Conservation (phyloP, 2,113 vertebrate species). For the Engraulis encrasicolus region DNA sequence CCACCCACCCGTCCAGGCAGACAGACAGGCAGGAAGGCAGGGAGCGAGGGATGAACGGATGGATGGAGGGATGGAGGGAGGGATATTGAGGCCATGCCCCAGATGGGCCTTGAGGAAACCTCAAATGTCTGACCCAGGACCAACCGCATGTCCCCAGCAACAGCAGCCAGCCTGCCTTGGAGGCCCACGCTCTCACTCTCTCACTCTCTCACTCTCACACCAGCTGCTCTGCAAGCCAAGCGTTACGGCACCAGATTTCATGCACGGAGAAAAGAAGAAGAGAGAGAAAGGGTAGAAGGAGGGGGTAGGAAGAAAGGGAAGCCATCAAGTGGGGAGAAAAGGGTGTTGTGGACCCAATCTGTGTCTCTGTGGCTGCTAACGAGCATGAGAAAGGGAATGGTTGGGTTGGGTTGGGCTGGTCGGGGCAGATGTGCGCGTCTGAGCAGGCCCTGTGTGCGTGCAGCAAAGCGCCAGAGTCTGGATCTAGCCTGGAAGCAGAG, state of each 20-base stretch:
- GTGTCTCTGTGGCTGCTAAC: conserved; percentile 49
- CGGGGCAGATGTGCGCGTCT: neutral
- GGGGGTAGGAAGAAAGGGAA: neutral
- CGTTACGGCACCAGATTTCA: conserved; percentile 52
- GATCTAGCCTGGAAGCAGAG: neutral
- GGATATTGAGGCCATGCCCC: conserved; percentile 53
- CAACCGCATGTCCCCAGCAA: neutral
- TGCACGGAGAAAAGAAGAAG: conserved; percentile 52
- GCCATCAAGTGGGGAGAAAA: neutral
- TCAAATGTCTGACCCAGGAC: conserved; percentile 61
- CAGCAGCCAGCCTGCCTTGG: conserved; percentile 64
- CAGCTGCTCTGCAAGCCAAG: conserved; percentile 63
- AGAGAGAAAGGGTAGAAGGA: neutral
- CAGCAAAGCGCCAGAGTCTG: neutral
- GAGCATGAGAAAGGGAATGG: neutral
- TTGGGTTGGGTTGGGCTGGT: neutral
- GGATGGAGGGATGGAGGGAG: too few relatives aligned
- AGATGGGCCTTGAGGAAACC: conserved; percentile 67
- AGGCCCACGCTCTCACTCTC: conserved; percentile 59
- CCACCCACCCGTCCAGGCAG: neutral
- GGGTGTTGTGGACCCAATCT: neutral
- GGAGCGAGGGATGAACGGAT: too few relatives aligned
- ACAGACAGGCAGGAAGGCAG: neutral
- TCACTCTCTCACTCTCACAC: conserved; percentile 58
- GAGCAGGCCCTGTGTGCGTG: neutral